Percentiles rank a stretch among this genome's conserved stretches.
These are phyloP conservation scores for Chironomus tepperi DNA, from an alignment of 1,140 invertebrate genomes.

Conservation along the genomic window DNA sequence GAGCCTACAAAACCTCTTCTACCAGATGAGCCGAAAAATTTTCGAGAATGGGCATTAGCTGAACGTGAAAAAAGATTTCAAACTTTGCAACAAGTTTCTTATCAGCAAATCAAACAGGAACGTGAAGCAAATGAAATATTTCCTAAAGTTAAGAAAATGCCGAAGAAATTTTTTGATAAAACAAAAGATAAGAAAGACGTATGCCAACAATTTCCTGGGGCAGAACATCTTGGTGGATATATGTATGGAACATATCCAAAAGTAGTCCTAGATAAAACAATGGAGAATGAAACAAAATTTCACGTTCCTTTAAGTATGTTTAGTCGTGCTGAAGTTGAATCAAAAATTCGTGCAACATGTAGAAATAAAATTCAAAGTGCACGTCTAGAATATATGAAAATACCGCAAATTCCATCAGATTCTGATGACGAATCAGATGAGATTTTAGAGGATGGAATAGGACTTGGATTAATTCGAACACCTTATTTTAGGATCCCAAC, in stretches of 20 bases:
- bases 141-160: background rate
- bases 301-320: constrained; percentile 24
- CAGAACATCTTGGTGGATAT: constrained; percentile 1
- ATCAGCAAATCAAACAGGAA: constrained; percentile 1
- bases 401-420: constrained; percentile 24
- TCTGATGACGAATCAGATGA: background rate
- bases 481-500: constrained; percentile 24
- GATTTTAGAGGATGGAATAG: constrained; percentile 10
- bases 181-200: background rate
- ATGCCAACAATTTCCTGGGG: background rate
- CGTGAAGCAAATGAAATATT: constrained; percentile 17
- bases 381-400: constrained; percentile 15
- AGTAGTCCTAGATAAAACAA: background rate
- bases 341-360: background rate
- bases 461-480: constrained; percentile 18
- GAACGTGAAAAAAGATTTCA: constrained; percentile 16
- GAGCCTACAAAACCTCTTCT: background rate
- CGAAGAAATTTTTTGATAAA: background rate
- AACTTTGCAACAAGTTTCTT: background rate
- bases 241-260: background rate
- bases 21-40: background rate
- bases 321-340: background rate
- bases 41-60: constrained; percentile 3
- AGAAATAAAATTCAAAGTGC: background rate
- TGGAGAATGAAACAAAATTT: background rate